Evolutionary conservation across 37 sponge, comb jelly and placozoan genomes (phyloP), one percentile per base, ranked within the genome.

Genomic region (Spongilla lacustris): DNA sequence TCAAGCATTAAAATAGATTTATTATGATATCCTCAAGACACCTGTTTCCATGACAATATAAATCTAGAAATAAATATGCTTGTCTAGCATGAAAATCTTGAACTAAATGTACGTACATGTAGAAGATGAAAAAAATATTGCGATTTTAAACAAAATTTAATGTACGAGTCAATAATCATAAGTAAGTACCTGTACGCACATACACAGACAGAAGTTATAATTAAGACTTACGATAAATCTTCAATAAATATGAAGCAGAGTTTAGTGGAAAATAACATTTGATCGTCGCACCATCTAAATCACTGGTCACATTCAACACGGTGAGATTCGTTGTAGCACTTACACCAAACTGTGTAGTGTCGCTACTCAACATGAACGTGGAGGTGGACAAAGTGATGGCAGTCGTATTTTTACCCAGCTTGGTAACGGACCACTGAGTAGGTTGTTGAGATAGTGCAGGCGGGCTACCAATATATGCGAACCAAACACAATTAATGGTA

Each of bases 171-270:
- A n/a, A n/a, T n/a, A n/a, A n/a, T n/a, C n/a, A n/a, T n/a, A n/a
- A n/a, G n/a, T n/a, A n/a, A n/a, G n/a, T n/a, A n/a, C n/a, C n/a
- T n/a, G n/a, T n/a, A n/a, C n/a, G n/a, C 41, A 41, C 41, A 41
- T 41, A 6, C 41, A 41, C 41, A 41, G 6, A n/a, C n/a, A n/a
- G n/a, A n/a, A n/a, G n/a, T n/a, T n/a, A n/a, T n/a, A n/a, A n/a
- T n/a, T n/a, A n/a, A n/a, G 2, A 74, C 75, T 74, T 74, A 74
- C 75, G 75, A 34, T 74, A 74, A 21, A 74, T 74, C 35, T 36
- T 74, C 75, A 74, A 21, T 33, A 10, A 4, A 36, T 24, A 74
- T 4, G 8, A 2, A 27, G 34, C 75, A 31, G 28, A 34, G 75
- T 33, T 24, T 34, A 4, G 5, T 10, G 58, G 19, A 58, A 17